Base-by-base conservation (phyloP, 2,113 vertebrate genomes). In the Petrocephalus microphthalmus region DNA sequence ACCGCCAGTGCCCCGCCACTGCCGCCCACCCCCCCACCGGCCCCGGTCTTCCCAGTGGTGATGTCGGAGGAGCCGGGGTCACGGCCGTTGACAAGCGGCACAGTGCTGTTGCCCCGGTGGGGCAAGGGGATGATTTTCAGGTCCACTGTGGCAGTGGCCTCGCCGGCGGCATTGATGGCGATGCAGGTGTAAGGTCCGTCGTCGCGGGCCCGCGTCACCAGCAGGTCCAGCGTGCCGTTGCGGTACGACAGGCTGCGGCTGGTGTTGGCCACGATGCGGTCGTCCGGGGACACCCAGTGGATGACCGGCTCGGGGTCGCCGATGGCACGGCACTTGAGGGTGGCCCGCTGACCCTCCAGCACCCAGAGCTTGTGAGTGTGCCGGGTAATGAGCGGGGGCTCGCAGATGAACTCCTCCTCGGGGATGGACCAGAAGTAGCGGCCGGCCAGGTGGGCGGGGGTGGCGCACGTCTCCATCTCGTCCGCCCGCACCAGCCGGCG, bases 381-480 rank as follows among this genome's bases (percentile, higher is more conserved):
- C 20, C 97, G 96, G 7, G 97, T 98, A 60, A 98, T 98, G 87
- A 98, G 96, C 0, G 97, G 97, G 0, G 97, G 97, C 89, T 98
- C 97, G 6, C 97, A 98, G 1, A 95, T 96, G 87, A 98, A 98
- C 94, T 98, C 97, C 91, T 97, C 97, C 91, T 98, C 97, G 0
- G 97, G 97, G 88, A 98, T 97, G 0, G 96, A 96, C 97, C 97
- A 98, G 92, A 98, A 98, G 91, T 98, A 98, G 54, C 96, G 96
- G 85, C 95, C 97, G 0, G 97, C 97, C 83, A 98, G 92, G 90
- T 96, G 95, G 0, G 92, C 5, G 0, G 97, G 97, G 0, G 97
- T 96, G 67, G 97, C 97, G 4, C 97, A 98, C 0, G 97, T 98
- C 93, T 98, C 97, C 96, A 98, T 96, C 92, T 98, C 97, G 2